phyloP scores from a whole-genome alignment of 2,113 vertebrate species.

The Macrotus californicus region DNA sequence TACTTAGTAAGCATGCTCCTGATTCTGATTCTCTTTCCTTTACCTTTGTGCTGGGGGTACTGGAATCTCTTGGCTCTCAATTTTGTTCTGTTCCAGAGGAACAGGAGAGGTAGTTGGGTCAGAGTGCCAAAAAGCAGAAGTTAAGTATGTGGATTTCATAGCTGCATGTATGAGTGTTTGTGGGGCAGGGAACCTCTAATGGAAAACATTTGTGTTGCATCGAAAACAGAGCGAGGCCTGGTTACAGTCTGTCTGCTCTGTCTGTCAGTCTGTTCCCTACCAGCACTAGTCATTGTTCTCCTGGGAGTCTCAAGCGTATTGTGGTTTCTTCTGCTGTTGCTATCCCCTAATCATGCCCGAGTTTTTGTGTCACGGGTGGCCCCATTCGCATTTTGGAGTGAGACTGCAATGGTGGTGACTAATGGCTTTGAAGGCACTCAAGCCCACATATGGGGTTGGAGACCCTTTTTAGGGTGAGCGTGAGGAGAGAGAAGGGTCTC shows the following conservation, averaged over 20 bases:
- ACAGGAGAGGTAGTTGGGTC: slow-evolving; percentile 54
- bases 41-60: slow-evolving; percentile 32
- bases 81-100: slow-evolving; percentile 56
- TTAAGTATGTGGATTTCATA: slow-evolving; percentile 61
- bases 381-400: slow-evolving; percentile 27
- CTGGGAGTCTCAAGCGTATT: slow-evolving; percentile 49
- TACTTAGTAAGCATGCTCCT: neutral
- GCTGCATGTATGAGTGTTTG: slow-evolving; percentile 57
- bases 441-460: slow-evolving; percentile 19
- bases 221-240: slow-evolving; percentile 64
- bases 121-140: slow-evolving; percentile 56
- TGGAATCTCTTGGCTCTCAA: slow-evolving; percentile 43
- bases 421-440: slow-evolving; percentile 55
- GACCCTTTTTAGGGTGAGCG: neutral
- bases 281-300: slow-evolving; percentile 66
- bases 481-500: slow-evolving; percentile 21
- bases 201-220: slow-evolving; percentile 65
- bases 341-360: slow-evolving; percentile 52
- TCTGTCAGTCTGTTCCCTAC: slow-evolving; percentile 64
- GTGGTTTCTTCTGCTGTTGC: slow-evolving; percentile 67
- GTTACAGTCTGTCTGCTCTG: slow-evolving; percentile 63
- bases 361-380: slow-evolving; percentile 71
- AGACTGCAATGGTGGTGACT: slow-evolving; percentile 61
- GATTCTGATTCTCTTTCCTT: slow-evolving; percentile 11
- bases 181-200: slow-evolving; percentile 59